A percentile compares a stretch with the other conserved stretches of the same genome.
Conservation (phyloP, 2,113 vertebrate species). For the Alligator mississippiensis region DNA sequence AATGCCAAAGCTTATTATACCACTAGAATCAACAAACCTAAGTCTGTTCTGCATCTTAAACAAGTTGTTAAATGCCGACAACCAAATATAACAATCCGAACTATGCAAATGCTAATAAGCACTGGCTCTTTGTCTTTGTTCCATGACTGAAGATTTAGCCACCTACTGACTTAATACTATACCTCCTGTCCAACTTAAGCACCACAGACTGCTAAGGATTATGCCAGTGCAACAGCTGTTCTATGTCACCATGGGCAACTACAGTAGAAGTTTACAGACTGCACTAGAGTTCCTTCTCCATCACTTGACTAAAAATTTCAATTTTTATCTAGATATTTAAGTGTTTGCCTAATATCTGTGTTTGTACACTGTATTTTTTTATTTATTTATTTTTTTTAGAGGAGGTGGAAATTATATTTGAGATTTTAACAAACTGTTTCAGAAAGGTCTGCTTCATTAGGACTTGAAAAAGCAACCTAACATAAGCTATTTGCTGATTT, state of each 20-base stretch:
- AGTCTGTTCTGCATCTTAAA: not conserved
- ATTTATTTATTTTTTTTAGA: no score
- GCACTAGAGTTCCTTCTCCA: not conserved
- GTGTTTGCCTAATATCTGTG: not conserved
- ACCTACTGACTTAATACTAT: not conserved
- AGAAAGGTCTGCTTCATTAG: not conserved
- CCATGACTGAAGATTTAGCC: constrained; percentile 40
- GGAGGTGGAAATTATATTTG: no score
- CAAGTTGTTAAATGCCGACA: not conserved
- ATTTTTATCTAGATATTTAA: not conserved
- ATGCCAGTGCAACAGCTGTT: not conserved
- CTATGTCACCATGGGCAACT: not conserved
- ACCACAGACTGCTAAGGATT: not conserved
- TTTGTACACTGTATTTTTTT: not conserved
- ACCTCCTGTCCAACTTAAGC: constrained; percentile 4
- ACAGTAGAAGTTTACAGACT: not conserved
- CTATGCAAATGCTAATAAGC: constrained; percentile 13
- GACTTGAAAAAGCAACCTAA: not conserved
- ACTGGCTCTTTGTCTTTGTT: constrained; percentile 35
- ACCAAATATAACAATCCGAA: constrained; percentile 9
- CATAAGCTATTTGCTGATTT: not conserved
- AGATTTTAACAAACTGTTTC: not conserved
- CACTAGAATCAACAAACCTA: not conserved
- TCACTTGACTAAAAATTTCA: not conserved
- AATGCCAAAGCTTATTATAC: not conserved